Base-by-base conservation (phyloP, 2,113 vertebrate species). In the Etheostoma spectabile region DNA sequence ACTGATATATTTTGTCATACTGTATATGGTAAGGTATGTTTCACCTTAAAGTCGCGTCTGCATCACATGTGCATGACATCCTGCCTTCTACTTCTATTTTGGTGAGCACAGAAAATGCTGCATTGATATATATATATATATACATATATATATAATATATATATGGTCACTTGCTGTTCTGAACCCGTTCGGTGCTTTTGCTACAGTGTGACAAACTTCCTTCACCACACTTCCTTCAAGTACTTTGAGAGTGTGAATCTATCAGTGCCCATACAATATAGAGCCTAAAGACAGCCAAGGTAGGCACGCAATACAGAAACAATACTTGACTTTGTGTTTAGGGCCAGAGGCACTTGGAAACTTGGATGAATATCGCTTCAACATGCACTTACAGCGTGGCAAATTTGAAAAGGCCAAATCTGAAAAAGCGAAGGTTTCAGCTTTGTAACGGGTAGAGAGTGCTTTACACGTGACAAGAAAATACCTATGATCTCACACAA, bases 271-370 rank as follows among this genome's bases (percentile, higher is more conserved):
- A 12, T 85, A 55, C 71, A 86, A 72, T 70, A 85, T 45, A 33
- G 51, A 77, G 81, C 61, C 74, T 55, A 74, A 75, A 88, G 46
- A 64, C 46, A 72, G 68, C 76, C 51, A 7, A 62, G 61, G 82
- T 77, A 89, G 83, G 52, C 83, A 73, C 46, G 48, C 55, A 61
- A 42, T 61, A 66, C 27, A 83, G 67, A 86, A 78, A 86, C 69
- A 88, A 86, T 76, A 82, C 80, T 79, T 84, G 76, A 88, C 76
- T 83, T 79, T 85, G 68, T 85, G 62, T 89, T 87, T 57, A 33
- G 69, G 69, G 63, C 61, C 83, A 76, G 19, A 84, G 61, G 57
- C 46, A 61, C 30, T 62, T 72, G 45, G 68, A 76, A 86, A 69
- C 52, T 52, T 7, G 38, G 83, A 80, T 86, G 81, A 88, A 82